Conservation (phyloP, 2,797 vertebrate genomes). For the Girardinus metallicus region DNA sequence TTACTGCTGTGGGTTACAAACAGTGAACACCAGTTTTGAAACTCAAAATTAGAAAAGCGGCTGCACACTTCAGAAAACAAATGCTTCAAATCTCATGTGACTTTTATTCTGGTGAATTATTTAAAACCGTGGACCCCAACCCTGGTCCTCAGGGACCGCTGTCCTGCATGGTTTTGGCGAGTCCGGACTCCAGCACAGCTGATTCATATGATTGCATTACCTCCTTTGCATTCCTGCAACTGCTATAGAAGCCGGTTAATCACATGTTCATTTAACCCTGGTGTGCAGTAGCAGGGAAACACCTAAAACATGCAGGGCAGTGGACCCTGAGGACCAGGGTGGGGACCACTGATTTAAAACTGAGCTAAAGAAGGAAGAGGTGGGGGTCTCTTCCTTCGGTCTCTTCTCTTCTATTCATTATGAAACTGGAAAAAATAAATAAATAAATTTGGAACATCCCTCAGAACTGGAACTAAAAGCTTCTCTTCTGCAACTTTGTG, state of each 20-base stretch:
- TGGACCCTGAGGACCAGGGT: too few relatives aligned
- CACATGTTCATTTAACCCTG: too few relatives aligned
- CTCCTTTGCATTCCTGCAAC: too few relatives aligned
- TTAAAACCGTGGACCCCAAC: too few relatives aligned
- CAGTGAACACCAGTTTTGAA: not conserved
- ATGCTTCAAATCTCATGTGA: not conserved
- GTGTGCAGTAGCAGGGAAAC: too few relatives aligned
- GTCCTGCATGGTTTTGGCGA: too few relatives aligned
- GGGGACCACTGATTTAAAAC: too few relatives aligned
- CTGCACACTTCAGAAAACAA: not conserved
- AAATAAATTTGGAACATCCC: not conserved
- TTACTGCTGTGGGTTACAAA: not conserved
- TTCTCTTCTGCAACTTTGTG: conserved; percentile 3
- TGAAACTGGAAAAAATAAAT: not conserved
- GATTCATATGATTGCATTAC: too few relatives aligned
- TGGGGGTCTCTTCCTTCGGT: not conserved
- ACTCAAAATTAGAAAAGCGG: not conserved
- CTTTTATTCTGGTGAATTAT: not conserved
- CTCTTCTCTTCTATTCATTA: not conserved
- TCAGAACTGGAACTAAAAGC: not conserved
- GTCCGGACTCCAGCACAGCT: too few relatives aligned
- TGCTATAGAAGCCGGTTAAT: too few relatives aligned
- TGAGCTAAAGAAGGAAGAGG: not conserved
- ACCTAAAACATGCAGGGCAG: too few relatives aligned
- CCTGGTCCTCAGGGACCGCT: too few relatives aligned